These are phyloP conservation scores for Centropus bengalensis DNA, from an alignment of 2,113 vertebrate species.

Conservation along the genomic window DNA sequence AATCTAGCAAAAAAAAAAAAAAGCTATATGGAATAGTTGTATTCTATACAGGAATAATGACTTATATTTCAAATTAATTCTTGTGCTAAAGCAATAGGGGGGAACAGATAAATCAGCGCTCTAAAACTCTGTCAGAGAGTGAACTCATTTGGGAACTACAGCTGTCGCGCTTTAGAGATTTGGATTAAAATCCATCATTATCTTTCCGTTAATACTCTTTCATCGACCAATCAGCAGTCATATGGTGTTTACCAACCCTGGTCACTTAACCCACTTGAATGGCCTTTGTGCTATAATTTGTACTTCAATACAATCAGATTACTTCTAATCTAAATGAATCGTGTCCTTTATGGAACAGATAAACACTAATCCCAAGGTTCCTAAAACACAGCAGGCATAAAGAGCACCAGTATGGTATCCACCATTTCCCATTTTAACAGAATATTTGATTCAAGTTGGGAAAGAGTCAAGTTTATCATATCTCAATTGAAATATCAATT, in stretches of 20 bases:
- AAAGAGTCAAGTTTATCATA: conserved; percentile 2
- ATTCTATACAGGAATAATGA: neutral
- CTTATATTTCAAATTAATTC: conserved; percentile 44
- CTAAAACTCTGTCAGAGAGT: conserved; percentile 42
- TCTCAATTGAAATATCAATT: too few relatives aligned
- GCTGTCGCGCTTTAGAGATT: conserved; percentile 81
- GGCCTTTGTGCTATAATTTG: conserved; percentile 82
- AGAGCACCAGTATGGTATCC: neutral
- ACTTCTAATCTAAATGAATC: conserved; percentile 84
- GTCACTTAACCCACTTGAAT: conserved; percentile 82
- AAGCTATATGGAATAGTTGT: neutral
- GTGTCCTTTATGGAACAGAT: conserved; percentile 80
- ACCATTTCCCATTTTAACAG: neutral
- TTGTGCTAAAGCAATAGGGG: conserved; percentile 6
- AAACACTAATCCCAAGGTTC: conserved; percentile 78
- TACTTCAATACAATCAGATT: conserved; percentile 86
- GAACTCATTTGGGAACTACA: conserved; percentile 76
- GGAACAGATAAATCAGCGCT: conserved; percentile 30
- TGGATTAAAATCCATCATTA: conserved; percentile 85
- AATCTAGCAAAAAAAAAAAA: neutral
- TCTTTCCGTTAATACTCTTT: conserved; percentile 83
- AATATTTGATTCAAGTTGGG: neutral
- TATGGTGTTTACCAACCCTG: conserved; percentile 78
- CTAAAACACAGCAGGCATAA: conserved; percentile 57
- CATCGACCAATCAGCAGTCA: conserved; percentile 83